phyloP scores from a whole-genome alignment of 2,797 vertebrate species.

The Heliangelus exortis region DNA sequence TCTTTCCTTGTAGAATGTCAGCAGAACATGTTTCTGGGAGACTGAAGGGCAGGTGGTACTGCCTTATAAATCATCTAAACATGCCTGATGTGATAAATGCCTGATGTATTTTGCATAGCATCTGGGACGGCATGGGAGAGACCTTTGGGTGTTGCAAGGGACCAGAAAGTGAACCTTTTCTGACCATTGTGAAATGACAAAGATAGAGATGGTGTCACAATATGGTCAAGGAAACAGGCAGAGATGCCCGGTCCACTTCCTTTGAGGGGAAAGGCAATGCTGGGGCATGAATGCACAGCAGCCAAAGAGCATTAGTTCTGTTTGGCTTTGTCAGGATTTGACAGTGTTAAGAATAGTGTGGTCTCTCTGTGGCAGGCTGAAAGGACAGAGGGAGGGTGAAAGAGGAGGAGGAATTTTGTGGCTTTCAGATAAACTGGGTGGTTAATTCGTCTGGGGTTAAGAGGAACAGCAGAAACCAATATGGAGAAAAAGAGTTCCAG shows the following conservation, averaged over 20 bases:
- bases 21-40: slow-evolving; percentile 43
- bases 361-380: not conserved
- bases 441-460: not conserved
- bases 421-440: not conserved
- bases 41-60: slow-evolving; percentile 62
- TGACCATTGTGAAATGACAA: slow-evolving; percentile 6
- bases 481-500: not conserved
- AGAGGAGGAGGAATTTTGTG: not conserved
- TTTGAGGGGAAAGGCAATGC: not conserved
- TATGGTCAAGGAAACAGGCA: slow-evolving; percentile 42
- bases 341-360: not conserved
- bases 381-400: not conserved
- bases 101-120: slow-evolving; percentile 68
- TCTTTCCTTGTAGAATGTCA: slow-evolving; percentile 16
- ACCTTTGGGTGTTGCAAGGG: slow-evolving; percentile 31
- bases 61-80: slow-evolving; percentile 68
- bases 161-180: not conserved
- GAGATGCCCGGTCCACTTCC: not conserved
- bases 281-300: not conserved
- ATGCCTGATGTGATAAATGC: slow-evolving; percentile 63
- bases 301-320: not conserved
- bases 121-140: slow-evolving; percentile 45
- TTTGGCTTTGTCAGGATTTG: slow-evolving; percentile 27
- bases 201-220: slow-evolving; percentile 47
- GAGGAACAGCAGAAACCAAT: not conserved